Conservation (phyloP, 2,888 invertebrate species). For the Macaria notata region DNA sequence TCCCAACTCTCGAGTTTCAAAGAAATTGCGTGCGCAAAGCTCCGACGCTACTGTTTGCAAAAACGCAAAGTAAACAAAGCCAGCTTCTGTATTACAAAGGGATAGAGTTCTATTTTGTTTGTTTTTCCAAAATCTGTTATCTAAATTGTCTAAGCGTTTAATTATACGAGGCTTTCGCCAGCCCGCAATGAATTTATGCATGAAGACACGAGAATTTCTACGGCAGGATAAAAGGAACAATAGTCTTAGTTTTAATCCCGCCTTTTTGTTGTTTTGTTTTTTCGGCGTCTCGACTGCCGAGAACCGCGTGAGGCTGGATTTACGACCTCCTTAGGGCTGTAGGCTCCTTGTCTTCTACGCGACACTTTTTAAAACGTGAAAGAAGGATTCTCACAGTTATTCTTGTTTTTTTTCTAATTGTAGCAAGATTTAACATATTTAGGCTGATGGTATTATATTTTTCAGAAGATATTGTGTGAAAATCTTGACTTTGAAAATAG, state of each 20-base stretch:
- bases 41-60: constrained; percentile 55
- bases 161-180: constrained; percentile 65
- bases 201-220: constrained; percentile 70
- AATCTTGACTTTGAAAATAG: too few species aligned
- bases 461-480: too few species aligned
- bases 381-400: too few species aligned
- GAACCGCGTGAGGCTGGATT: constrained; percentile 65
- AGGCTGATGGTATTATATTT: too few species aligned
- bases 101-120: constrained; percentile 36
- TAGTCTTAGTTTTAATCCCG: constrained; percentile 77
- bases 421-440: too few species aligned
- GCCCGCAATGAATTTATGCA: constrained; percentile 79
- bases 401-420: too few species aligned
- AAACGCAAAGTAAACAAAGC: constrained; percentile 41
- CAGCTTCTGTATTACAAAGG: constrained; percentile 47
- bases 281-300: constrained; percentile 45
- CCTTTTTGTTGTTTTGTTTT: constrained; percentile 44
- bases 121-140: constrained; percentile 17
- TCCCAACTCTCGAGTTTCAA: constrained; percentile 49
- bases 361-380: too few species aligned
- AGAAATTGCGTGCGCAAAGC: constrained; percentile 55
- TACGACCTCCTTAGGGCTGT: constrained; percentile 51
- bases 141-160: constrained; percentile 49
- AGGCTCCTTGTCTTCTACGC: constrained; percentile 24
- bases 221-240: constrained; percentile 74